Base-by-base conservation (phyloP, 1,140 invertebrate species). In the Uloborus diversus region DNA sequence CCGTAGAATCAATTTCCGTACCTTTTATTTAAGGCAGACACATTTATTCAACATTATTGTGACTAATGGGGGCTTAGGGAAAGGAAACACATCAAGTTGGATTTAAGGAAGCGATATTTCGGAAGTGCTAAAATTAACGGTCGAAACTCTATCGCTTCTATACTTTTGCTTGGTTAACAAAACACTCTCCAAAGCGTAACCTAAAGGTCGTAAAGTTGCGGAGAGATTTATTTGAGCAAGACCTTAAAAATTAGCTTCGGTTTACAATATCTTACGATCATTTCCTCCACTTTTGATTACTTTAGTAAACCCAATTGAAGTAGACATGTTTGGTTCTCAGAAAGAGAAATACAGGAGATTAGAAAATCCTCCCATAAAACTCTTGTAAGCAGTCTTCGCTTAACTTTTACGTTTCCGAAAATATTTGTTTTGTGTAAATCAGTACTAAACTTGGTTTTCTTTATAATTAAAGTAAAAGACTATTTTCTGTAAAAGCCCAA, bases 21-120 rank as follows among this genome's bases (percentile, higher is more conserved):
- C 27, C 51, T 70, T 57, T 70, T 57, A 70, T 57, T 70, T 70
- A 70, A 57, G 68, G 51, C 68, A 37, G 51, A 57, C 51, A 56
- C 51, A 70, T 70, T 70, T 70, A 70, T 70, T 70, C 53, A 70
- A 70, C 68, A 70, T 70, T 70, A 70, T 70, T 57, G 68, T 70
- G 68, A 70, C 68, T 70, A 57, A 70, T 70, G 51, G 68, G 51
- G 20, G 51, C 51, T 70, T 56, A 57, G 68, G 68, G 68, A 70
- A 53, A 13, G 49, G 32, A 70, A 70, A 57, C 32, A 42, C 51
- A 70, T 70, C 68, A 70, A 70, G 68, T 23, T 37, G 51, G 68
- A 70, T 70, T 70, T 42, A 57, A 57, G 53, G 68, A 57, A 70
- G 23, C 33, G 68, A 70, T 70, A 70, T 70, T 70, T 57, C 51